Evolutionary conservation across 1,140 invertebrate genomes (phyloP), one percentile per base, ranked within the genome.

Genomic region (Drosophila orena): DNA sequence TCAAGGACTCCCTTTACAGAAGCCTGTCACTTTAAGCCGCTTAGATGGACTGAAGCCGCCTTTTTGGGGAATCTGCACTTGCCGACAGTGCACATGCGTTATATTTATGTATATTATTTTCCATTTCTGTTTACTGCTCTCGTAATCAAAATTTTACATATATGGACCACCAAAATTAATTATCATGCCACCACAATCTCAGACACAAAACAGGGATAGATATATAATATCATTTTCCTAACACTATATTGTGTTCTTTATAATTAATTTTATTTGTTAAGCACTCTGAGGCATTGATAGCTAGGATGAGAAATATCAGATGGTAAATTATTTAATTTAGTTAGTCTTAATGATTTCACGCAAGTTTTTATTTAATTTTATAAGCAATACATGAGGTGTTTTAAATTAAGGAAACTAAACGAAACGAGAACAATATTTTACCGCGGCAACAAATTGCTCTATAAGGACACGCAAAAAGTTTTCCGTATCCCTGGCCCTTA

Each of bases 111-210:
- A 79, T 83, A 76, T 76, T 77, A 58, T 77, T 54, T 49, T 69
- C 64, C 73, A 58, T 64, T 81, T 79, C 73, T 81, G 66, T 72
- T 88, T 79, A 58, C 54, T 52, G 76, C 66, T 60, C 34, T 65
- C 74, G 79, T 72, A 81, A 72, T 83, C 69, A 81, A 54, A 72
- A 86, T 88, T 88, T 76, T 86, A 83, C 78, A 86, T 88, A 86
- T 88, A 88, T 86, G 78, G 83, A 61, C 65, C 76, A 77, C 60
- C 70, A 52, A 88, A 86, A 86, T 86, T 86, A 86, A 86, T 86
- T 86, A 86, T 88, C 88, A 81, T 88, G 49, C 83, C 57, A 47
- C 74, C 68, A 64, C 73, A 72, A 44, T 77, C 57, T 70, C 50
- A 46, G 42, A 57, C 27, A 15, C 30, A 46, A 61, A 53, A 59